Evolutionary conservation across 2,113 vertebrate genomes (phyloP).

Genomic region (Lanius collurio): DNA sequence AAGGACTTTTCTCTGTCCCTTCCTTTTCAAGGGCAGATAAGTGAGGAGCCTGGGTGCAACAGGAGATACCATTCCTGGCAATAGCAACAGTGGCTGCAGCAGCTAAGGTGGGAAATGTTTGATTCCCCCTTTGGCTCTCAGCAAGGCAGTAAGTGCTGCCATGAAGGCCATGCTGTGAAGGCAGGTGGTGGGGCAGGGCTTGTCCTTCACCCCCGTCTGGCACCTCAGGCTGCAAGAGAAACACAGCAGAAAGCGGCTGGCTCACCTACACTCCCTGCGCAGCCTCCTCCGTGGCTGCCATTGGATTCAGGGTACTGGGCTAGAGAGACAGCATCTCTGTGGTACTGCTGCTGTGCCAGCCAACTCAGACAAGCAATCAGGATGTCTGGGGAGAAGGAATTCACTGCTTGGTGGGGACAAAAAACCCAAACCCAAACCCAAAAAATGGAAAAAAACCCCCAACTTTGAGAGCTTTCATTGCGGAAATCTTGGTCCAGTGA

Average conservation of each 20-base stretch:
- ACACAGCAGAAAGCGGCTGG: neutral
- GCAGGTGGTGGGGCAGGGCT: neutral
- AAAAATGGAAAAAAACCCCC: neutral
- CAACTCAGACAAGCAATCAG: neutral
- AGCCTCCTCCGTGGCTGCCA: neutral
- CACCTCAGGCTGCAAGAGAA: neutral
- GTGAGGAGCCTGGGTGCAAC: neutral
- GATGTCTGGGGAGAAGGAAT: neutral
- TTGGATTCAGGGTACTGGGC: neutral
- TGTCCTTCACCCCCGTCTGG: neutral
- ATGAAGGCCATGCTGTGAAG: neutral
- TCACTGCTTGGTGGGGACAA: neutral
- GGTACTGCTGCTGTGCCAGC: neutral
- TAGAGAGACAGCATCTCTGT: neutral
- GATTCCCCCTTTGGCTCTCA: neutral
- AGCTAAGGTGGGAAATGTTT: neutral
- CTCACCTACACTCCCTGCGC: rapidly evolving
- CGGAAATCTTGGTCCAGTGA: neutral
- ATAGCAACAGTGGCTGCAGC: neutral
- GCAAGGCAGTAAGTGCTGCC: no score
- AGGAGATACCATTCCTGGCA: neutral
- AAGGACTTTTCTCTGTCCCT: neutral
- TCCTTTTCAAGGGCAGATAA: neutral
- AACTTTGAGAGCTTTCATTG: neutral
- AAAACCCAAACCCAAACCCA: neutral